Evolutionary conservation across 2,888 invertebrate species (phyloP).

Genomic region (Bugulina stolonifera): DNA sequence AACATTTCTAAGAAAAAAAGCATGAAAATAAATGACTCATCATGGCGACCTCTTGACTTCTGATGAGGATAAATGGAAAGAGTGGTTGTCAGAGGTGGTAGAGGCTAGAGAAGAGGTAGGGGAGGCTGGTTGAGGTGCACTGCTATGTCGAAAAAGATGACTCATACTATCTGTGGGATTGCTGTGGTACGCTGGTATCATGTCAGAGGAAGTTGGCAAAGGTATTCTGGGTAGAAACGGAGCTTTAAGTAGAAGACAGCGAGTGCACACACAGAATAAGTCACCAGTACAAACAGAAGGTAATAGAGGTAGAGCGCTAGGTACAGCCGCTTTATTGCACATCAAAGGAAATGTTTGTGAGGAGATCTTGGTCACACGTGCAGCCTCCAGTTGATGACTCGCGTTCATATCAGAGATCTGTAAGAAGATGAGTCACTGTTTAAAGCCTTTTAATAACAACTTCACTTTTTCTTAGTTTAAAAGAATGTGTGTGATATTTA

Average conservation of each 20-base stretch:
- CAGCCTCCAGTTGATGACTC: not conserved
- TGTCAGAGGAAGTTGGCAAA: not conserved
- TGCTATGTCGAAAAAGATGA: too few relatives aligned
- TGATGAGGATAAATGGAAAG: not conserved
- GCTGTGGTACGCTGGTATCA: not conserved
- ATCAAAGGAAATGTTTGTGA: not conserved
- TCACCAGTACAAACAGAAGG: not conserved
- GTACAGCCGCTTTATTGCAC: not conserved
- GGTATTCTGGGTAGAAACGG: conserved; percentile 11
- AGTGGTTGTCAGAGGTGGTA: not conserved
- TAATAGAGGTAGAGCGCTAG: not conserved
- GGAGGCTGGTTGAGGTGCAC: not conserved
- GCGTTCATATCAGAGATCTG: not conserved
- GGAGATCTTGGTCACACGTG: not conserved
- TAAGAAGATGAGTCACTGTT: too few relatives aligned
- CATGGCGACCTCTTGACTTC: too few relatives aligned
- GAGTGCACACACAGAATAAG: conserved; percentile 4
- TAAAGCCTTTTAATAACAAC: too few relatives aligned
- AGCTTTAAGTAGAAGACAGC: conserved; percentile 5
- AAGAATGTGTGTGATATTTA: too few relatives aligned
- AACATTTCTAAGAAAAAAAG: too few relatives aligned
- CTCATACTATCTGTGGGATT: not conserved
- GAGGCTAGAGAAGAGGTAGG: not conserved
- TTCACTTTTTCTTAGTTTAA: too few relatives aligned
- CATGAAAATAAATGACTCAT: too few relatives aligned